phyloP scores from a whole-genome alignment of 2,888 invertebrate genomes.

The Drosophila colorata region DNA sequence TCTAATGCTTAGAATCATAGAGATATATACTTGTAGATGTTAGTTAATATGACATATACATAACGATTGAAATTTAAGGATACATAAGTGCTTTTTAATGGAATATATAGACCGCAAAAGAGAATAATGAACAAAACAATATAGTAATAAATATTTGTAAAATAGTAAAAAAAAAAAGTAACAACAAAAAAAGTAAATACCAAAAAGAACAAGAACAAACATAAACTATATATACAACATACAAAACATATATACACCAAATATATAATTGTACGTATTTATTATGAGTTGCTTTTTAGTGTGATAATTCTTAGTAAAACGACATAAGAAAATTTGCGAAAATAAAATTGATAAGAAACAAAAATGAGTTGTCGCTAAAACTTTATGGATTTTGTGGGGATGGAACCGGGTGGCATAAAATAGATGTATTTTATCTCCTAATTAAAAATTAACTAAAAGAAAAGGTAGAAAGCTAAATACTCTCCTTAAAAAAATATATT shows the following conservation, averaged over 20 bases:
- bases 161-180: conserved; percentile 50
- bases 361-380: conserved; percentile 1
- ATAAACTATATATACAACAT: conserved; percentile 13
- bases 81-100: conserved; percentile 78
- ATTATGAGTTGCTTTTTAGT: conserved; percentile 78
- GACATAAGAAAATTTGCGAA: conserved; percentile 50
- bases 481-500: too few species aligned
- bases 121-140: conserved; percentile 48
- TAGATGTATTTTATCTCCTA: too few species aligned
- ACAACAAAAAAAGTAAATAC: conserved; percentile 8
- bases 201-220: conserved; percentile 14
- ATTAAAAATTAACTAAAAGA: too few species aligned
- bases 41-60: conserved; percentile 20
- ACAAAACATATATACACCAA: conserved; percentile 42
- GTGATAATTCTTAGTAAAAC: conserved; percentile 72
- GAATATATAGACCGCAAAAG: conserved; percentile 73
- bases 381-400: background rate
- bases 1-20: conserved; percentile 10
- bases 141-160: conserved; percentile 55
- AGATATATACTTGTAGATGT: conserved; percentile 20
- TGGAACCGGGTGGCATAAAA: too few species aligned
- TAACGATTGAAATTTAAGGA: conserved; percentile 45
- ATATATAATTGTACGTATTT: conserved; percentile 66
- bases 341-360: conserved; percentile 47
- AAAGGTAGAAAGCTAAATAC: too few species aligned